These are phyloP conservation scores for Aethina tumida DNA, from an alignment of 1,140 invertebrate genomes.

Conservation along the genomic window DNA sequence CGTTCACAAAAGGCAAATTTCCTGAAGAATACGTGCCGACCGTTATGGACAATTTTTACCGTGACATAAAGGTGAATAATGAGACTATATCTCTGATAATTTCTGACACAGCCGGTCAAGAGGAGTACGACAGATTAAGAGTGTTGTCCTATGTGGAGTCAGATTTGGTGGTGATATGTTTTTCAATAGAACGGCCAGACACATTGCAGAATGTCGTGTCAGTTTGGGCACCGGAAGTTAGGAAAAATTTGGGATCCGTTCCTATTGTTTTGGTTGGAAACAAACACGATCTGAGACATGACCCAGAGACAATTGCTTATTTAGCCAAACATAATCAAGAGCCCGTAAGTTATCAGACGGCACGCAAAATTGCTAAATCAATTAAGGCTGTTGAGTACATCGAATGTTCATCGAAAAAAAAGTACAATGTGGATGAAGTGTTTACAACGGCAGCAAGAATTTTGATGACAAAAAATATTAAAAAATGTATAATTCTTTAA, in stretches of 20 bases:
- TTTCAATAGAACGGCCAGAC: conserved; percentile 34
- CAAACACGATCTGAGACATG: conserved; percentile 30
- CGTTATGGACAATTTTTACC: conserved; percentile 68
- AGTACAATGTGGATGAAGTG: conserved; percentile 4
- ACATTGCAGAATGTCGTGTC: conserved; percentile 81
- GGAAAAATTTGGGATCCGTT: conserved; percentile 74
- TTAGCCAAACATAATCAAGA: conserved; percentile 2
- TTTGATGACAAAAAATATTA: no score
- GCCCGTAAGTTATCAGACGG: conserved; percentile 46
- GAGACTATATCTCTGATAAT: conserved; percentile 65
- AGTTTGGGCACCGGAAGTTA: conserved; percentile 91
- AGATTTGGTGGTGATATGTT: conserved; percentile 19
- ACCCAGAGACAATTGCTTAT: conserved; percentile 1
- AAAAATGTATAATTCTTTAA: no score
- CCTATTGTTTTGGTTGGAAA: conserved; percentile 84
- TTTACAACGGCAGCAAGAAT: conserved; percentile 5
- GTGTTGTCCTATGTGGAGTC: conserved; percentile 74
- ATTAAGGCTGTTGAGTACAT: conserved; percentile 67
- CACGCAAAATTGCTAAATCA: conserved; percentile 65
- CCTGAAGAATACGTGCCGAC: conserved; percentile 81
- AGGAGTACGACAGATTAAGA: conserved; percentile 89
- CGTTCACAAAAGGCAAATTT: conserved; percentile 78
- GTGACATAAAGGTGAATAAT: conserved; percentile 61
- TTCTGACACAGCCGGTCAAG: conserved; percentile 93
- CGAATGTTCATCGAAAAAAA: conserved; percentile 76